Conservation (phyloP, 2,797 vertebrate species). For the Oreochromis grahami region DNA sequence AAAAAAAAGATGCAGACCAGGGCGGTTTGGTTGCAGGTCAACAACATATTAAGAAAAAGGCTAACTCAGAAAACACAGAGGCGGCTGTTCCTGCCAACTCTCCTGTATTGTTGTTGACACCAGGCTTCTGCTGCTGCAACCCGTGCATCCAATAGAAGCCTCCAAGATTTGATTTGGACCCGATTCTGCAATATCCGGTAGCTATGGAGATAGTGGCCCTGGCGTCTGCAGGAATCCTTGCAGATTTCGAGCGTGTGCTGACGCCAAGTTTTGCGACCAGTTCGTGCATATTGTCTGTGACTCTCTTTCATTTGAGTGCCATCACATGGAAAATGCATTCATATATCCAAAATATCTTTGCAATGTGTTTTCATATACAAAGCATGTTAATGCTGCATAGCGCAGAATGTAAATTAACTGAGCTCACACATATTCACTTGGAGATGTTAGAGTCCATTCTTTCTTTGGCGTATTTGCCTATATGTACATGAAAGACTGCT, state of each 20-base stretch:
- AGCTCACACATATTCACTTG: neutral
- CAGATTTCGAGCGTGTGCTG: conserved; percentile 8
- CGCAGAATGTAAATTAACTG: neutral
- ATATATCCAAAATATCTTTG: neutral
- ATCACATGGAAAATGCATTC: neutral
- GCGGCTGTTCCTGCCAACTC: neutral
- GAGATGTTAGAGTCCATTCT: neutral
- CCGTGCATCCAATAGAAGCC: conserved; percentile 7
- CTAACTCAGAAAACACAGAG: neutral
- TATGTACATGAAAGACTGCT: neutral
- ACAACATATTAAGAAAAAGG: neutral
- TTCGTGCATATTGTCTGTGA: conserved; percentile 20
- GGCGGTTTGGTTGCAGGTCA: conserved; percentile 9
- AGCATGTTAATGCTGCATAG: neutral
- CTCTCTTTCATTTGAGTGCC: conserved; percentile 1
- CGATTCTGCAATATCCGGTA: conserved; percentile 58
- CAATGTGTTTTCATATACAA: neutral
- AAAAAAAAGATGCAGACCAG: neutral
- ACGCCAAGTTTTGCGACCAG: conserved; percentile 10
- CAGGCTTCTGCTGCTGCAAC: conserved; percentile 17
- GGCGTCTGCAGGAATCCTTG: conserved; percentile 36
- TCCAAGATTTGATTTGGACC: conserved; percentile 41
- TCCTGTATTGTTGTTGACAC: conserved; percentile 29
- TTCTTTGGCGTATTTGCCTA: neutral
- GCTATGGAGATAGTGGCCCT: conserved; percentile 45